These are phyloP conservation scores for Gallinago media DNA, from an alignment of 2,113 vertebrate genomes.

Conservation along the genomic window DNA sequence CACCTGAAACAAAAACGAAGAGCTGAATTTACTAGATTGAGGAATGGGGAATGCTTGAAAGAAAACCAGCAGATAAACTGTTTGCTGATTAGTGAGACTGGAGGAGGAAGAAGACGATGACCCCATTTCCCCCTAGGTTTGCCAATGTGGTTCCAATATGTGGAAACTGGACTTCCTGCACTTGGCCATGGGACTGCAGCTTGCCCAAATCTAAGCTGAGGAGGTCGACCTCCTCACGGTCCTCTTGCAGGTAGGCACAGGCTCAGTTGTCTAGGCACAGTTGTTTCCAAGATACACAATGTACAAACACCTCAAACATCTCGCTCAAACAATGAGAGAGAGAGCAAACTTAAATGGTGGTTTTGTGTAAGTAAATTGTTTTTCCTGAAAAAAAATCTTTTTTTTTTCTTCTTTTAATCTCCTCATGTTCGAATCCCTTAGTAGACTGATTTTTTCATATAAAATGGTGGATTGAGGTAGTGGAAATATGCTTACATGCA, in stretches of 20 bases:
- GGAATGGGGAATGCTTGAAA: background rate
- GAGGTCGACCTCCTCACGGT: background rate
- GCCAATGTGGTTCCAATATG: rapidly evolving
- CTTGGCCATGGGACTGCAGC: background rate
- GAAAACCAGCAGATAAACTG: background rate
- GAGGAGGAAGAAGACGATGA: background rate
- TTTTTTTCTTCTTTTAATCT: background rate
- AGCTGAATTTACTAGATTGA: background rate
- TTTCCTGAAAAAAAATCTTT: background rate
- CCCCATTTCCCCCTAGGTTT: background rate
- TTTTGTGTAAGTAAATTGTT: background rate
- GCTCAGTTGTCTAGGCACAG: background rate
- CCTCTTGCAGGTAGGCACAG: background rate
- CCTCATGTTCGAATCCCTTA: background rate
- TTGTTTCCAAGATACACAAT: background rate
- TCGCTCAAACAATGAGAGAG: no score
- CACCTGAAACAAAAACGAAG: background rate
- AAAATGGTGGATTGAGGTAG: background rate
- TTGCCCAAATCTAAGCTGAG: background rate
- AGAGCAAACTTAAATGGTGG: background rate
- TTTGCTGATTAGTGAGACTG: background rate
- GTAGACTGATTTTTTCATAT: background rate
- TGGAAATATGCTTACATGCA: background rate
- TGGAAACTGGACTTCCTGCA: background rate
- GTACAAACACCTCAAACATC: background rate